Conservation (phyloP, 1,140 invertebrate species). For the Druon quercuslanigerum region DNA sequence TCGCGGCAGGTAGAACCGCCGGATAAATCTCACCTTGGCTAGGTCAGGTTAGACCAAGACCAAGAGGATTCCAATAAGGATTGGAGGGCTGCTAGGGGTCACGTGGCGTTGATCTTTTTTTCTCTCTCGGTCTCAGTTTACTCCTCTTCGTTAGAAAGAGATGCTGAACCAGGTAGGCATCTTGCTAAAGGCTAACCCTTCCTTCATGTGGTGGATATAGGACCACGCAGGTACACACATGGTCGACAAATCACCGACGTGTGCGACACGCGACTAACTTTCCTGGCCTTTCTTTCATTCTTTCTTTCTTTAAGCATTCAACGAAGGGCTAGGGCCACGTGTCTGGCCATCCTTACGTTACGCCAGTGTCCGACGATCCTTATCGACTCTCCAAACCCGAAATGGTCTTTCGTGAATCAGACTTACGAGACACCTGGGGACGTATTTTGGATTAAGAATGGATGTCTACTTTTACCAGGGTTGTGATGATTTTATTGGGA, state of each 20-base stretch:
- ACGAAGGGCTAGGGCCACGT: slow-evolving; percentile 60
- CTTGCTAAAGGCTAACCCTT: slow-evolving; percentile 53
- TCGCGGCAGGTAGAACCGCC: slow-evolving; percentile 67
- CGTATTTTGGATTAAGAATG: too few species aligned
- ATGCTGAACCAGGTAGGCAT: slow-evolving; percentile 45
- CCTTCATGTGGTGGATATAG: slow-evolving; percentile 44
- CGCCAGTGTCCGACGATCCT: not conserved
- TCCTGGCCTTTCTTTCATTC: slow-evolving; percentile 44
- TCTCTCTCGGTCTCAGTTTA: slow-evolving; percentile 40
- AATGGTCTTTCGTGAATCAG: slow-evolving; percentile 1
- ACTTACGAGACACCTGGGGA: slow-evolving; percentile 1
- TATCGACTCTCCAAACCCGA: not conserved
- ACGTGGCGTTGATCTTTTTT: slow-evolving; percentile 52
- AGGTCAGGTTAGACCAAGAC: slow-evolving; percentile 63
- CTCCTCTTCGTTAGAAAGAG: slow-evolving; percentile 40
- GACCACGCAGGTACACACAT: slow-evolving; percentile 42
- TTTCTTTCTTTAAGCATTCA: slow-evolving; percentile 63
- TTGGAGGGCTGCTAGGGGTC: slow-evolving; percentile 56
- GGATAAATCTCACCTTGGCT: slow-evolving; percentile 70
- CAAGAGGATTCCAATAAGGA: slow-evolving; percentile 61
- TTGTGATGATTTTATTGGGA: too few species aligned
- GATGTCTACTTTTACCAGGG: too few species aligned
- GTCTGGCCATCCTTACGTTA: slow-evolving; percentile 26
- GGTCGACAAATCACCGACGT: slow-evolving; percentile 66
- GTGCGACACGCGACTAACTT: slow-evolving; percentile 69